Conservation (phyloP, 1,140 invertebrate species). For the Drosophila lini region DNA sequence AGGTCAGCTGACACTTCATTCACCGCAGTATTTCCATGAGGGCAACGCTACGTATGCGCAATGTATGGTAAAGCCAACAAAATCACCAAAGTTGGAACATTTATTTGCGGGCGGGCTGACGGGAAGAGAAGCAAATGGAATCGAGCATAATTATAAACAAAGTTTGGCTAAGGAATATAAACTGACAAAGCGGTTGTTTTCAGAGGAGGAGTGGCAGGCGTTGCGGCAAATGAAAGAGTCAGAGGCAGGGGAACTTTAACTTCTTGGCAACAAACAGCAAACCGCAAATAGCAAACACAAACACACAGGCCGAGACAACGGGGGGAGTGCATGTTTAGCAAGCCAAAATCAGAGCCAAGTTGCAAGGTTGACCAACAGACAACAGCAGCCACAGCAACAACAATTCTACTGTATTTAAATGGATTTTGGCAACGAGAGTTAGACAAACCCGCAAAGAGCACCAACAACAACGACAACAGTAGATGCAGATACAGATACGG, state of each 20-base stretch:
- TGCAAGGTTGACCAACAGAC: constrained; percentile 70
- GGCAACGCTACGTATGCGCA: constrained; percentile 45
- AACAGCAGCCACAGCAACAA: constrained; percentile 41
- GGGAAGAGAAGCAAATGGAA: constrained; percentile 27
- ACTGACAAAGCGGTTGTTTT: constrained; percentile 7
- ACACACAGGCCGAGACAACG: constrained; percentile 21
- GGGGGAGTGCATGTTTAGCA: constrained; percentile 44
- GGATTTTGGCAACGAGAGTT: constrained; percentile 75
- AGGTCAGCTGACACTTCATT: constrained; percentile 42
- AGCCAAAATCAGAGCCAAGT: constrained; percentile 72
- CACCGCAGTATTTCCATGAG: constrained; percentile 4
- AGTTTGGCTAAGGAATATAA: constrained; percentile 37
- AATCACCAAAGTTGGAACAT: constrained; percentile 32
- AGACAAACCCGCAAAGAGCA: constrained; percentile 47
- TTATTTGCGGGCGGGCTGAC: constrained; percentile 33
- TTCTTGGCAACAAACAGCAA: constrained; percentile 71
- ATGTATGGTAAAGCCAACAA: constrained; percentile 22
- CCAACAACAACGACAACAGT: constrained; percentile 11
- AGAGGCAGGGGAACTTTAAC: constrained; percentile 28
- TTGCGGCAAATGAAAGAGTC: constrained; percentile 50
- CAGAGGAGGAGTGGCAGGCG: neutral
- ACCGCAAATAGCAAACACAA: constrained; percentile 57
- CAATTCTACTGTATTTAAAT: constrained; percentile 70
- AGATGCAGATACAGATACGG: constrained; percentile 20
- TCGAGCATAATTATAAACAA: constrained; percentile 69